These are phyloP conservation scores for Lacerta agilis DNA, from an alignment of 2,797 vertebrate genomes.

Conservation along the genomic window DNA sequence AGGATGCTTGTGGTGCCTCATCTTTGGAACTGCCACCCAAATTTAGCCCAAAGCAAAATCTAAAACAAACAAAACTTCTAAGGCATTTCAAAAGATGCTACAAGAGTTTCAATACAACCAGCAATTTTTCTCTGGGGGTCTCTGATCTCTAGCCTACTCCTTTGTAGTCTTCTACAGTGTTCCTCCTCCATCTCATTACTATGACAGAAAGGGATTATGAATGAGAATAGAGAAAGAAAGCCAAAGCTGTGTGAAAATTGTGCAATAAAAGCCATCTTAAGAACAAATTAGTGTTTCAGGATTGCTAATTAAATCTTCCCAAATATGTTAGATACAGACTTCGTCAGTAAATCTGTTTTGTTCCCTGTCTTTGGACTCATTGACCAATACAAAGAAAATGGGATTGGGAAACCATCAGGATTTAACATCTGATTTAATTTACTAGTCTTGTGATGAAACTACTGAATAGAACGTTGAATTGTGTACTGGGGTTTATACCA, in stretches of 20 bases:
- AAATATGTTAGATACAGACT: background rate
- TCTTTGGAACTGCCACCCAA: background rate
- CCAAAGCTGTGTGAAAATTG: background rate
- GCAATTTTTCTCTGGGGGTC: background rate
- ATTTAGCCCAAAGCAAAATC: background rate
- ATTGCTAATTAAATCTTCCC: background rate
- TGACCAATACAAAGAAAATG: background rate
- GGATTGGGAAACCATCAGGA: slow-evolving; percentile 6
- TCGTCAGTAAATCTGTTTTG: background rate
- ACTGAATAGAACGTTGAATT: background rate
- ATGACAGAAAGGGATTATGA: background rate
- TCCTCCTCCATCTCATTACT: background rate
- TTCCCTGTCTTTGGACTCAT: background rate
- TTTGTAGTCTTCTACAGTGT: background rate
- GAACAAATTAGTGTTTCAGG: background rate
- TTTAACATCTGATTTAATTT: slow-evolving; percentile 3
- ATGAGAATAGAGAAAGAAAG: slow-evolving; percentile 1
- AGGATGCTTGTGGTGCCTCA: background rate
- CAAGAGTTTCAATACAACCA: background rate
- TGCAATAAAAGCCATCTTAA: background rate
- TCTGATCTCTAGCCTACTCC: background rate
- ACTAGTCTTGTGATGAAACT: background rate
- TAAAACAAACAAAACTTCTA: background rate
- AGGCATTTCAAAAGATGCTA: background rate
- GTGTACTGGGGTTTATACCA: background rate